phyloP scores from a whole-genome alignment of 53 echinoderm and acorn worm species.

The Holothuria scabra region DNA sequence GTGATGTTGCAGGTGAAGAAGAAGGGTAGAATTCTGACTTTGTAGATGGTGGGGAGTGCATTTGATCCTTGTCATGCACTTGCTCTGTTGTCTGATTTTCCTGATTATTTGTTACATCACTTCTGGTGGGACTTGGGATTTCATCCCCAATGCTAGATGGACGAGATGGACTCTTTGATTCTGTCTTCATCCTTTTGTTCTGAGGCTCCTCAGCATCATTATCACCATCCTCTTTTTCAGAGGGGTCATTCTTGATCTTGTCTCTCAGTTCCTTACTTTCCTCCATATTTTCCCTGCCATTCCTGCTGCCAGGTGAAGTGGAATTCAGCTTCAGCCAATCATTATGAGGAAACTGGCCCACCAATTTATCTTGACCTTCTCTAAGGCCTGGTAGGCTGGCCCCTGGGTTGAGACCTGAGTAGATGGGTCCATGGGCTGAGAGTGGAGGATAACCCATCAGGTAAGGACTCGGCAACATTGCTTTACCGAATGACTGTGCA shows the following conservation, averaged over 20 bases:
- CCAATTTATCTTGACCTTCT: constrained; percentile 22
- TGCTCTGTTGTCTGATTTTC: no score
- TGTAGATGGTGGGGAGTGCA: not conserved
- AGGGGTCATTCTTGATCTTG: no score
- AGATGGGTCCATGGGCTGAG: constrained; percentile 69
- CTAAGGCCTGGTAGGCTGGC: not conserved
- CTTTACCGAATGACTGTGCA: constrained; percentile 66
- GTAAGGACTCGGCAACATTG: constrained; percentile 74
- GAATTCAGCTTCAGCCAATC: not conserved
- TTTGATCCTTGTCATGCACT: no score
- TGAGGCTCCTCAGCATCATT: not conserved
- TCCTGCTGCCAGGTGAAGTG: not conserved
- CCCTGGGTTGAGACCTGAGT: constrained; percentile 24
- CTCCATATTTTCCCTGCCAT: not conserved
- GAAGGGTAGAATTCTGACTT: constrained; percentile 19
- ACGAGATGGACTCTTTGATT: constrained; percentile 1
- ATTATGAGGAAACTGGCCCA: constrained; percentile 41
- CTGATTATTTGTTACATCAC: not conserved
- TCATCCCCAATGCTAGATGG: not conserved
- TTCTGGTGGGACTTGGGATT: not conserved
- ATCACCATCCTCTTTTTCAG: not conserved
- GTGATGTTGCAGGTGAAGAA: constrained; percentile 9
- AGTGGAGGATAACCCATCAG: constrained; percentile 81
- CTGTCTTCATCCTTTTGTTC: constrained; percentile 15
- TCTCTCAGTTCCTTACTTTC: no score